Base-by-base conservation (phyloP, 1,140 invertebrate species). In the Leguminivora glycinivorella region DNA sequence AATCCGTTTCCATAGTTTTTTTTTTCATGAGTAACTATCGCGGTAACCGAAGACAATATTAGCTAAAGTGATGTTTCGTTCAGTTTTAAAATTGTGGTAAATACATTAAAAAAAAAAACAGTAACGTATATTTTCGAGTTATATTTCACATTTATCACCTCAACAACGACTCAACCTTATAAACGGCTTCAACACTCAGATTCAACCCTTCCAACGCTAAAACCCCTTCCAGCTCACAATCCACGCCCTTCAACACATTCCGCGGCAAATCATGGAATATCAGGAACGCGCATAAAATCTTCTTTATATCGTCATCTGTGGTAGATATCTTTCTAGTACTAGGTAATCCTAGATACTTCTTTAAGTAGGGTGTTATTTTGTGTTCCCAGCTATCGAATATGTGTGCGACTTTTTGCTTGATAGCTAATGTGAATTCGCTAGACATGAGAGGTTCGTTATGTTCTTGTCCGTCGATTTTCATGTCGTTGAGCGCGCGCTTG, bases 191-290 rank as follows among this genome's bases (percentile, higher is more conserved):
- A 7, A 81, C 76, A 2, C 81, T 80, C 34, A 91, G 75, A 56
- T 81, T 75, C 19, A 87, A 43, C 5, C 83, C 78, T 29, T 85
- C 81, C 47, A 91, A 82, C 25, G 84, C 82, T 56, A 84, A 72
- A 25, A 92, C 69, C 10, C 91, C 69, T 1, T 82, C 80, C 70
- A 92, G 68, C 60, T 87, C 89, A 31, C 67, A 70, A 10, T 81
- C 76, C 6, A 87, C 70, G n/a, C 82, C 83, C 43, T 76, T 82
- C 31, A 93, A 72, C 38, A 87, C 81, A 34, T 87, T 83, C 17
- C 85, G 85, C 14, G 93, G 92, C 67, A 95, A 83, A 80, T 94
- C 93, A 72, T 94, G 93, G 81, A 93, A 95, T 68, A 93, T 93
- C 12, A 94, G 83, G 71, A 93, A 95, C 12, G 93, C 86, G 5